Evolutionary conservation across 2,797 vertebrate genomes (phyloP).

Genomic region (Champsocephalus gunnari): DNA sequence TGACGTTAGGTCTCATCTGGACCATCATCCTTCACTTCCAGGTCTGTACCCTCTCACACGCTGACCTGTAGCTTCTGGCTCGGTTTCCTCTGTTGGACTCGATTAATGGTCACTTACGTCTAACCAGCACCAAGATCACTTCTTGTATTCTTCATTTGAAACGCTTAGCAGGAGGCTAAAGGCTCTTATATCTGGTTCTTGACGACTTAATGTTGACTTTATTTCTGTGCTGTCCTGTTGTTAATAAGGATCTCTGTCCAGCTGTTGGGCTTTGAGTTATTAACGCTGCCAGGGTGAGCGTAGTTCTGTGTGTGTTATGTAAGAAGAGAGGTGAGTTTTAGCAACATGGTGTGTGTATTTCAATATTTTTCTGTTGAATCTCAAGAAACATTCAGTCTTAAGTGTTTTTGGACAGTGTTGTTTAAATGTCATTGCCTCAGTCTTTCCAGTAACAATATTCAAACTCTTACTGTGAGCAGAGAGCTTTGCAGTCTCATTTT

Average conservation of each 20-base stretch:
- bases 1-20: slow-evolving; percentile 98
- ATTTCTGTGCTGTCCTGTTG: neutral
- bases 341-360: neutral
- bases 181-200: neutral
- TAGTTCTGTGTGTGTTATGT: slow-evolving; percentile 21
- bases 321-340: slow-evolving; percentile 5
- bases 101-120: neutral
- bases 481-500: no score
- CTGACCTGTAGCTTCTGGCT: neutral
- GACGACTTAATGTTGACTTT: neutral
- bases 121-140: neutral
- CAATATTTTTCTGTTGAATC: neutral
- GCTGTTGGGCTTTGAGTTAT: slow-evolving; percentile 12
- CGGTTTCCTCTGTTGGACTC: neutral
- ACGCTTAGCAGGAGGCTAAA: neutral
- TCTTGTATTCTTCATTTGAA: neutral
- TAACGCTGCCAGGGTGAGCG: slow-evolving; percentile 11
- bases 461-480: no score
- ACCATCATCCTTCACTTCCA: slow-evolving; percentile 99
- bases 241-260: neutral
- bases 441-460: neutral
- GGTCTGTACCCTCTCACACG: slow-evolving; percentile 78
- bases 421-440: neutral
- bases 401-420: neutral
- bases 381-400: neutral